Evolutionary conservation across 2,113 vertebrate species (phyloP), one percentile per base, ranked within the genome.

Genomic region (Pelvicachromis taeniatus): DNA sequence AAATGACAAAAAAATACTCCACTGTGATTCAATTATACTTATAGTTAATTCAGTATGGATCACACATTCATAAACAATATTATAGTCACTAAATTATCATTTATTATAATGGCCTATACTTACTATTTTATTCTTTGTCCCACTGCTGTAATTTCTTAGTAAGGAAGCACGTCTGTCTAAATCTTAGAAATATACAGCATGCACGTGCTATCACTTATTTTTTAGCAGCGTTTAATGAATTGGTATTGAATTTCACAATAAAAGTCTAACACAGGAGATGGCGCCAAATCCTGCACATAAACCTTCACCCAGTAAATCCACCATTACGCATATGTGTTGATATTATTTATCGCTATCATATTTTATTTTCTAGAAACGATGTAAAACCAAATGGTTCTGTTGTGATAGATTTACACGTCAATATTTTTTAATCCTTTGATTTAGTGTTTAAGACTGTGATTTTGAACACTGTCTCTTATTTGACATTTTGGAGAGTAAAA

Each of bases 211-310:
- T 29, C 23, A 50, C 23, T 75, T 50, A 50, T 73, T 50, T 50
- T 73, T 19, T 75, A 31, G 9, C 16, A 75, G 26, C 0, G 4
- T 75, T 75, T 75, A 50, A 31, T 75, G 9, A 48, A 75, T 3
- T 31, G 9, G 17, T 75, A 33, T 52, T 31, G 26, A 9, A 33
- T 53, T 79, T 78, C 38, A 77, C 3, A 80, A 38, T 89, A 56
- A 88, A 75, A 59, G 26, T 16, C 31, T 5, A 59, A 68, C 2
- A 12, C 91, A 84, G 90, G 4, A 91, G 93, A 29, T 87, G 90
- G 91, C 82, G 84, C 84, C 80, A 92, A 33, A 87, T 84, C 53
- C 31, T 40, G 59, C 23, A 19, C 35, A 9, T 7, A 5, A 45
- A 21, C 29, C 40, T 80, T 48, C 21, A 13, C 5, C 26, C 58